Conservation (phyloP, 2,797 vertebrate species). For the Myotis myotis region DNA sequence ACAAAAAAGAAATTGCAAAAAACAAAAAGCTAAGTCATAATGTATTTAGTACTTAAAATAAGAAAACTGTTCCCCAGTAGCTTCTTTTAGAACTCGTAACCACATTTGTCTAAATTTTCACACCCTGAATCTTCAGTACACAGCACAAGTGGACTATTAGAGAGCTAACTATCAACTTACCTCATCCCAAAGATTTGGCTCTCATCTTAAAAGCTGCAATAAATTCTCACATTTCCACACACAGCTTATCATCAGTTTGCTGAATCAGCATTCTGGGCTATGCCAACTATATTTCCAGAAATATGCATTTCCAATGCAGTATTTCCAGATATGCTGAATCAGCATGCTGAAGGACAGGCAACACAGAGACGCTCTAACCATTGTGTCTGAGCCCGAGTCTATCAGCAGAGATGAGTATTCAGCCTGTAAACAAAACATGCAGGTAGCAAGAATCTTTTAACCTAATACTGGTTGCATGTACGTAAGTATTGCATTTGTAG, state of each 20-base stretch:
- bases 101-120: constrained; percentile 48
- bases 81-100: not conserved
- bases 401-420: not conserved
- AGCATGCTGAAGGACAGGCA: constrained; percentile 46
- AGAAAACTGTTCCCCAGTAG: not conserved
- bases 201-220: constrained; percentile 74
- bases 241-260: constrained; percentile 59
- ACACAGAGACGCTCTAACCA: not conserved
- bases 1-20: constrained; percentile 22
- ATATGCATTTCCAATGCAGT: constrained; percentile 57
- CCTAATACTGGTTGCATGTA: not conserved
- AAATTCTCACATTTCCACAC: constrained; percentile 60
- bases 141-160: constrained; percentile 51
- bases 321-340: constrained; percentile 53
- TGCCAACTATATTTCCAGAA: constrained; percentile 66
- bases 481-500: accelerated
- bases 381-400: not conserved
- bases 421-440: not conserved
- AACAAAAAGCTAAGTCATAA: constrained; percentile 21
- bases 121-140: not conserved
- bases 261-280: constrained; percentile 64
- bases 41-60: constrained; percentile 30
- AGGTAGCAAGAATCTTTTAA: not conserved
- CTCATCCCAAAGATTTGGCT: constrained; percentile 58
- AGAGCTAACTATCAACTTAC: constrained; percentile 50